Evolutionary conservation across 2,797 vertebrate species (phyloP), one percentile per base, ranked within the genome.

Genomic region (Enteromius trimaculatus): DNA sequence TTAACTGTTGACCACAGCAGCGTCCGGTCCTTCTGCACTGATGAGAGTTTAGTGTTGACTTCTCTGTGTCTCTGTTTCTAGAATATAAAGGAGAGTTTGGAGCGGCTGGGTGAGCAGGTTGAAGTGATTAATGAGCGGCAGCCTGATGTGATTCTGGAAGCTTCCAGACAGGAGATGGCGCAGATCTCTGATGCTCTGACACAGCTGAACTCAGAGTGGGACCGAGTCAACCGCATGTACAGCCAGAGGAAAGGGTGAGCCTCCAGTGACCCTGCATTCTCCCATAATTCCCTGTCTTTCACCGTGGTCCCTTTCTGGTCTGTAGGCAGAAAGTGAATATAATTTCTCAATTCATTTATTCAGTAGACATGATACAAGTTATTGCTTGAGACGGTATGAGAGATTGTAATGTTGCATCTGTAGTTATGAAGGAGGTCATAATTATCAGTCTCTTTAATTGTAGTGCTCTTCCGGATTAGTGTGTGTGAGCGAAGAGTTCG

Each of bases 121-220:
- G 92, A 95, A 0, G 81, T 90, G 37, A 94, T 98, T 90, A 96
- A 98, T 16, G 96, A 98, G 88, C 94, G 92, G 26, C 97, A 98
- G 69, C 96, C 97, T 0, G 97, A 99, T 60, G 94, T 94, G 84
- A 96, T 98, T 74, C 85, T 91, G 6, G 95, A 96, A 83, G 96
- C 97, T 23, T 96, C 96, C 37, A 95, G 96, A 19, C 88, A 94
- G 1, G 97, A 99, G 85, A 96, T 96, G 4, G 87, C 94, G 71
- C 96, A 97, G 90, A 96, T 98, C 34, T 95, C 93, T 51, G 96
- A 98, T 5, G 90, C 94, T 1, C 91, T 99, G 47, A 94, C 95
- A 6, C 96, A 99, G 88, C 42, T 99, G 88, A 97, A 98, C 53
- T 94, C 95, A 0, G 96, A 98, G 82, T 99, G 97, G 97, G 97